Conservation (phyloP, 2,113 vertebrate species). For the Regulus satrapa region DNA sequence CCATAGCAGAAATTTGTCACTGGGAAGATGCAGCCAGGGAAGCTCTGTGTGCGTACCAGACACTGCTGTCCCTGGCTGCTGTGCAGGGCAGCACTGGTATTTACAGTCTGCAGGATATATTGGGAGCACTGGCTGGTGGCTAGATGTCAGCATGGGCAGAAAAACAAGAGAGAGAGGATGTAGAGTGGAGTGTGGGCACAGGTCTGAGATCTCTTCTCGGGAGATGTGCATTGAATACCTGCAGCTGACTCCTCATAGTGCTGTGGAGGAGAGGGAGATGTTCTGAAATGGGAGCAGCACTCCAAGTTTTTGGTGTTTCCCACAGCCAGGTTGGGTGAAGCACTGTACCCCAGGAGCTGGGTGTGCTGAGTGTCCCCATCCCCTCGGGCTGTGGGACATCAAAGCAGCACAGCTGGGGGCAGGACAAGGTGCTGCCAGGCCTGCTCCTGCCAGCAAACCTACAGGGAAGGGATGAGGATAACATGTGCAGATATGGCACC, state of each 20-base stretch:
- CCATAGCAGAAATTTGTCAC: background rate
- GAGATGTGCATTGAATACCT: background rate
- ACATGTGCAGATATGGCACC: background rate
- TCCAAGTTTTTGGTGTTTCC: background rate
- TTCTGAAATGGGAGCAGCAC: background rate
- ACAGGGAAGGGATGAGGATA: background rate
- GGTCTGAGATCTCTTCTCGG: background rate
- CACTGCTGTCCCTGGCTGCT: background rate
- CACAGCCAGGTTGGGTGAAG: background rate
- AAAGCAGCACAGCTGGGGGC: background rate
- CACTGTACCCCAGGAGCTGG: too few species aligned
- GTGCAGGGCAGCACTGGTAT: background rate
- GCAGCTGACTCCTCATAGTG: accelerated
- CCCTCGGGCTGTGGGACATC: accelerated
- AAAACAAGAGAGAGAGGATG: background rate
- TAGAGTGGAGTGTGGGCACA: background rate
- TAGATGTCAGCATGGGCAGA: background rate
- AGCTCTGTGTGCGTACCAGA: background rate
- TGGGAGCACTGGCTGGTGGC: background rate
- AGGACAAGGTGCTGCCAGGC: background rate
- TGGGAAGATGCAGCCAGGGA: background rate
- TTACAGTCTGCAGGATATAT: background rate
- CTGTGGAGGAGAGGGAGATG: background rate
- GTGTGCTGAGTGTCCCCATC: background rate
- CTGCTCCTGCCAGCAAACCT: accelerated